phyloP scores from a whole-genome alignment of 2,888 invertebrate species.

The Argyresthia albistria region DNA sequence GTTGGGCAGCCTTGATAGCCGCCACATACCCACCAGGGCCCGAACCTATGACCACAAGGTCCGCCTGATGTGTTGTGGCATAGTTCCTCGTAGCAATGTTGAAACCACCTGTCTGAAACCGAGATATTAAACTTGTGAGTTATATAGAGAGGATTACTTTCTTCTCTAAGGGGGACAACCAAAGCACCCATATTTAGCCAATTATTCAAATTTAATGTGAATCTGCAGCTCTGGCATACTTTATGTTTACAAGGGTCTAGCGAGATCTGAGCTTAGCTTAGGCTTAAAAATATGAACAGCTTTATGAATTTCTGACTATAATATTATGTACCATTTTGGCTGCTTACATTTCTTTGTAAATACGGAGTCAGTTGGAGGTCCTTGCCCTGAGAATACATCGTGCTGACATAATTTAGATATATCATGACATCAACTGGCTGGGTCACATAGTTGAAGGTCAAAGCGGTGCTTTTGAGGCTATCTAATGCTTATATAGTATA shows the following conservation, averaged over 20 bases:
- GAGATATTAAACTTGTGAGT: not conserved
- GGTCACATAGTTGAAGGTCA: conserved; percentile 64
- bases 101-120: conserved; percentile 36
- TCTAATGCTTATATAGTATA: not conserved
- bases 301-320: too few species aligned
- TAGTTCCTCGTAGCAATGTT: conserved; percentile 70
- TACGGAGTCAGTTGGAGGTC: too few species aligned
- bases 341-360: too few species aligned
- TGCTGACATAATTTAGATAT: too few species aligned
- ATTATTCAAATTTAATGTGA: too few species aligned
- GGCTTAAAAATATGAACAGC: too few species aligned
- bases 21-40: conserved; percentile 99
- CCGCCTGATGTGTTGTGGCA: conserved; percentile 85
- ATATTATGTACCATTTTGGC: too few species aligned
- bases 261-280: too few species aligned
- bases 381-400: too few species aligned
- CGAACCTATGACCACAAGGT: conserved; percentile 96
- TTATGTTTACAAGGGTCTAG: too few species aligned
- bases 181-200: too few species aligned
- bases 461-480: not conserved
- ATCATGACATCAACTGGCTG: conserved; percentile 6
- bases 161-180: not conserved
- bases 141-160: not conserved
- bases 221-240: too few species aligned
- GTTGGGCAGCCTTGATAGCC: conserved; percentile 97